These are phyloP conservation scores for Malthinus flaveolus DNA, from an alignment of 2,888 invertebrate species.

Conservation along the genomic window DNA sequence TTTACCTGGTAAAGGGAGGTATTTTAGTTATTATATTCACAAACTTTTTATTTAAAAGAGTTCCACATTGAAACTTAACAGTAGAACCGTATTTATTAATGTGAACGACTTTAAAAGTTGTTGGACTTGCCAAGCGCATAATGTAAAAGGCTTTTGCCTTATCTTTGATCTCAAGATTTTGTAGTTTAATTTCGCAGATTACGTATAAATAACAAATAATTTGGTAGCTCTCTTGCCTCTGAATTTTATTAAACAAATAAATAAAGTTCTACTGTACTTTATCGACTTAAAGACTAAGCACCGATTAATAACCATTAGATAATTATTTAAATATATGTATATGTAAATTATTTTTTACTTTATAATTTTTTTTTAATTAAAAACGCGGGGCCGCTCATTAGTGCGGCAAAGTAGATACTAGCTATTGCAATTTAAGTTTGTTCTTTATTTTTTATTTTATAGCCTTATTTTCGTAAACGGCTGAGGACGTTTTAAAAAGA, in stretches of 20 bases:
- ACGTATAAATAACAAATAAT: background rate
- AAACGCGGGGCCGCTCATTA: too few relatives aligned
- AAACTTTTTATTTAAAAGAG: too few relatives aligned
- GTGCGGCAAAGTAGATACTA: too few relatives aligned
- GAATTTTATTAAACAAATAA: background rate
- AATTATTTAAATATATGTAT: constrained; percentile 1
- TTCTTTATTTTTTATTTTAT: too few relatives aligned
- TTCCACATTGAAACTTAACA: background rate
- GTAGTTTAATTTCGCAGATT: background rate
- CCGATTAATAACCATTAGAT: constrained; percentile 4
- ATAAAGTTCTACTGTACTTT: constrained; percentile 2
- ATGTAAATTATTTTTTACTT: background rate
- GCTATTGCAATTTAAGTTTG: too few relatives aligned
- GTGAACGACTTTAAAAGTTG: too few relatives aligned
- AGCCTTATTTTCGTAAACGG: too few relatives aligned
- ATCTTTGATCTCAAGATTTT: background rate
- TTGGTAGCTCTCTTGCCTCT: background rate
- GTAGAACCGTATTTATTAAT: constrained; percentile 1
- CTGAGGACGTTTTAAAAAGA: too few relatives aligned
- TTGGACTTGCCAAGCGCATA: too few relatives aligned
- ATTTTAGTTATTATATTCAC: background rate
- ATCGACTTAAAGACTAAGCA: constrained; percentile 1
- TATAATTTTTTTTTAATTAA: too few relatives aligned
- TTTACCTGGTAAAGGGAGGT: too few relatives aligned
- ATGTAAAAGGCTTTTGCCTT: too few relatives aligned